Conservation (phyloP, 2,888 invertebrate species). For the Aelia acuminata region DNA sequence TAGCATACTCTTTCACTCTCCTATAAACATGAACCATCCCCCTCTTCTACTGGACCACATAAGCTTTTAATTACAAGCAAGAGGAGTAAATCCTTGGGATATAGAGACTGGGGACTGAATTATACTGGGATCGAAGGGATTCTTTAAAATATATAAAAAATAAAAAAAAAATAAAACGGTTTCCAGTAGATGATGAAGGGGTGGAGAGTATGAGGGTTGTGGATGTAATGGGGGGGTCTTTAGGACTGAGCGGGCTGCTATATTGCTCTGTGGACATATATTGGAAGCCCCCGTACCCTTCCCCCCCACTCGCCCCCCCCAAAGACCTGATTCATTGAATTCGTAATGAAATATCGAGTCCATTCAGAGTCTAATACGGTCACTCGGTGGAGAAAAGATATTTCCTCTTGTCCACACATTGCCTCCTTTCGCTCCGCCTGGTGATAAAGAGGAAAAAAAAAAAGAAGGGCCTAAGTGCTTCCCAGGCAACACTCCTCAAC, state of each 20-base stretch:
- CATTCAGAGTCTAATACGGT: conserved; percentile 58
- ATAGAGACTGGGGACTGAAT: neutral
- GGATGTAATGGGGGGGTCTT: conserved; percentile 48
- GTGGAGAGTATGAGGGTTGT: conserved; percentile 13
- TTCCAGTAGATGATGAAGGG: neutral
- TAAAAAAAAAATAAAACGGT: conserved; percentile 34
- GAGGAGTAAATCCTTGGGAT: neutral
- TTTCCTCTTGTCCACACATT: conserved; percentile 45
- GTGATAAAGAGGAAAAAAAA: neutral
- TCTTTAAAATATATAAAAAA: neutral
- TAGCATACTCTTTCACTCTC: too few species aligned
- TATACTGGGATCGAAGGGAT: neutral
- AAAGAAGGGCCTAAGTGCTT: neutral
- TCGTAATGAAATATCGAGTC: conserved; percentile 59
- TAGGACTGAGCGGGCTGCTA: conserved; percentile 32
- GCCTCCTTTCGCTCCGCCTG: neutral
- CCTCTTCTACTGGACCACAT: too few species aligned
- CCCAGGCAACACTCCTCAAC: neutral
- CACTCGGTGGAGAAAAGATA: conserved; percentile 50
- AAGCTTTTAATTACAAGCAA: neutral
- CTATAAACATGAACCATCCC: too few species aligned
- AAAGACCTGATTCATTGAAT: conserved; percentile 60
- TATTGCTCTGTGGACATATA: conserved; percentile 40
- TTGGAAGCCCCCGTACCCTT: neutral
- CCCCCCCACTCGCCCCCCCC: neutral